phyloP scores from a whole-genome alignment of 2,113 vertebrate genomes.

The Bos indicus region DNA sequence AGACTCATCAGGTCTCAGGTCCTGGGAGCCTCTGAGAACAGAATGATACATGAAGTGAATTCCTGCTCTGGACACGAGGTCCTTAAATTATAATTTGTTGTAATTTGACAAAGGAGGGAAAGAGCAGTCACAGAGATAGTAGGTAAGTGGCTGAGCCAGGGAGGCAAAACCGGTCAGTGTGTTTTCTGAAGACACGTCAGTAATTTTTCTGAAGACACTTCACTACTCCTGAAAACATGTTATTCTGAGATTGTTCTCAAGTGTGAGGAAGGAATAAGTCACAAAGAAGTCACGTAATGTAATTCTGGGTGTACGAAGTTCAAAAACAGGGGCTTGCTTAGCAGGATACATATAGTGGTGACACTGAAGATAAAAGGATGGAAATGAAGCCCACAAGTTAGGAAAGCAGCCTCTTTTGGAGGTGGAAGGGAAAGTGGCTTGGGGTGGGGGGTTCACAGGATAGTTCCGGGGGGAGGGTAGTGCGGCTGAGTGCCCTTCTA shows the following conservation, averaged over 20 bases:
- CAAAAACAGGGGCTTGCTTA: neutral
- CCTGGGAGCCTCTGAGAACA: neutral
- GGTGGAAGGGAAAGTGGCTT: neutral
- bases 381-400: neutral
- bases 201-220: neutral
- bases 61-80: neutral
- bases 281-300: neutral
- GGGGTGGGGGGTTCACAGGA: neutral
- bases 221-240: neutral
- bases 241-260: neutral
- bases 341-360: neutral
- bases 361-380: neutral
- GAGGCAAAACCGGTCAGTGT: neutral
- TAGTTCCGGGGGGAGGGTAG: neutral
- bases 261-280: neutral
- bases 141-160: neutral
- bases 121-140: neutral
- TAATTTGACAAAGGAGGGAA: neutral
- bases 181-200: neutral
- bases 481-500: neutral
- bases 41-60: neutral
- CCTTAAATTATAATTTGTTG: neutral
- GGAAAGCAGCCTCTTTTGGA: no score
- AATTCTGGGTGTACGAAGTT: neutral
- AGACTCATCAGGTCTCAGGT: neutral